Percentiles rank a stretch among this genome's conserved stretches.
These are phyloP conservation scores for Hipparchia sbordonii DNA, from an alignment of 2,888 invertebrate species.

Conservation along the genomic window DNA sequence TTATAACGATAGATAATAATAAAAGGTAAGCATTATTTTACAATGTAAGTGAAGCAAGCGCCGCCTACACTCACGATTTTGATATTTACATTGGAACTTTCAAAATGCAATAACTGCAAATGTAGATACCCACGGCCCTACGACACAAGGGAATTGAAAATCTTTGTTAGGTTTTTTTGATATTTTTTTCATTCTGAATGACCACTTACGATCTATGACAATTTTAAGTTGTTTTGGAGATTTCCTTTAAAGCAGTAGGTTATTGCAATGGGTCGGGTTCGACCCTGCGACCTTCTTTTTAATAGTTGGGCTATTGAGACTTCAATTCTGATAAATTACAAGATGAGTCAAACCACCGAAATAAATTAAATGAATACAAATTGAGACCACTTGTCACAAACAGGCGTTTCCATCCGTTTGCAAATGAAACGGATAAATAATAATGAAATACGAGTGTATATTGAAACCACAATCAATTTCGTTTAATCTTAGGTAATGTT, in stretches of 20 bases:
- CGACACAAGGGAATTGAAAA: no score
- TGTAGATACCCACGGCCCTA: not conserved
- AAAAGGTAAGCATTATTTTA: no score
- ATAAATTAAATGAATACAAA: slow-evolving; percentile 4
- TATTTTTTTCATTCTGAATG: no score
- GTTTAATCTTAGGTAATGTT: slow-evolving; percentile 26
- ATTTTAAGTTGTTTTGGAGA: no score
- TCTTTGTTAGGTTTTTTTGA: no score
- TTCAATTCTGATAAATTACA: not conserved
- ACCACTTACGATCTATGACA: no score
- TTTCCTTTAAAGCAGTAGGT: no score
- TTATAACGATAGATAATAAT: not conserved
- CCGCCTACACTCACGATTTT: slow-evolving; percentile 14
- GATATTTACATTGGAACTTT: slow-evolving; percentile 19
- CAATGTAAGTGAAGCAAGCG: slow-evolving; percentile 10
- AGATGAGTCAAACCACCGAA: not conserved
- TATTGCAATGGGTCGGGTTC: no score
- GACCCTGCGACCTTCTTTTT: no score
- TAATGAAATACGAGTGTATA: slow-evolving; percentile 15
- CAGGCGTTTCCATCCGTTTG: not conserved
- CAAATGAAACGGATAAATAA: slow-evolving; percentile 6
- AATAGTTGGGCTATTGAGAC: no score
- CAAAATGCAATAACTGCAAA: slow-evolving; percentile 4
- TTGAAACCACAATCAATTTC: slow-evolving; percentile 14
- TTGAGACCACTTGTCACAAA: slow-evolving; percentile 7